Conservation (phyloP, 2,888 invertebrate species). For the Andricus quercusramuli region DNA sequence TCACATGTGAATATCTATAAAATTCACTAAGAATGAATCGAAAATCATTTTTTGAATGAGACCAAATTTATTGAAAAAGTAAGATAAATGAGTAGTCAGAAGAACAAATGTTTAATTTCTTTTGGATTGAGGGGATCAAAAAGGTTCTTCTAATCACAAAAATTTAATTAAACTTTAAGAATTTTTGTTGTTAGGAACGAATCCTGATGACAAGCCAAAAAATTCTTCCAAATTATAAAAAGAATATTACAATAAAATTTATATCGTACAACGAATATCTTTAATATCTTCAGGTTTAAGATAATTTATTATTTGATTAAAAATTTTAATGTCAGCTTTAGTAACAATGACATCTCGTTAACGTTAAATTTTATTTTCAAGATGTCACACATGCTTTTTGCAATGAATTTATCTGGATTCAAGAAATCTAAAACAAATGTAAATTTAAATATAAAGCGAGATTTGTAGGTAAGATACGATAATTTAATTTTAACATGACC, state of each 20-base stretch:
- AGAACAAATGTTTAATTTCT: neutral
- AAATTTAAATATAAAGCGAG: neutral
- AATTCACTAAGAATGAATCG: slow-evolving; percentile 61
- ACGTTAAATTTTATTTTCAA: neutral
- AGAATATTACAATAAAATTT: neutral
- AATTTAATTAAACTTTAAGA: too few relatives aligned
- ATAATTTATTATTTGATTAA: neutral
- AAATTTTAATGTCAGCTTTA: neutral
- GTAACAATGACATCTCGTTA: neutral
- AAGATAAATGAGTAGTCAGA: neutral
- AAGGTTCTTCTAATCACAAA: too few relatives aligned
- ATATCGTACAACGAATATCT: neutral
- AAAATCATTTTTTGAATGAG: neutral
- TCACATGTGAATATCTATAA: slow-evolving; percentile 82
- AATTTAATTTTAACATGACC: neutral
- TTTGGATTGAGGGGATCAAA: neutral
- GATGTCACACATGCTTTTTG: neutral
- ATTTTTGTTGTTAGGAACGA: too few relatives aligned
- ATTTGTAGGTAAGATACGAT: neutral
- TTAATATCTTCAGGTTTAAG: neutral
- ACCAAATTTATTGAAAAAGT: neutral
- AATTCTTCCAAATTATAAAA: too few relatives aligned
- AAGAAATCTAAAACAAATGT: neutral
- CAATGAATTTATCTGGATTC: neutral
- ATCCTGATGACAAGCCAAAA: too few relatives aligned